Base-by-base conservation (phyloP, 2,888 invertebrate genomes). In the Eupsilia transversa region DNA sequence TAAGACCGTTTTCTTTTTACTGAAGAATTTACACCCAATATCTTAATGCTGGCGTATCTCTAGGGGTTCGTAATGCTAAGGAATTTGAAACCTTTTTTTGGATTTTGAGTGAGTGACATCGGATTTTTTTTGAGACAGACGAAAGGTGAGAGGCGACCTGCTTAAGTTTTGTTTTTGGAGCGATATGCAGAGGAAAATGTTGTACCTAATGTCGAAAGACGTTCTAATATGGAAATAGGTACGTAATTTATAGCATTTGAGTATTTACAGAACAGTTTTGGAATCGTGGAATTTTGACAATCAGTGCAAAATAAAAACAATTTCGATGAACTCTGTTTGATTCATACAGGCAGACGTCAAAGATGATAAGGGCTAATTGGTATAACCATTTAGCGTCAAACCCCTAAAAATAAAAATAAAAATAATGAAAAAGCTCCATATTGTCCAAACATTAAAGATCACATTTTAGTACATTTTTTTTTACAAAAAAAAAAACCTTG, bases 11-110 rank as follows among this genome's bases (percentile, higher is more conserved):
- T 71, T 52, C n/a, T 69, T 52, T 23, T 20, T 10, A 30, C 10
- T 30, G 20, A 54, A 72, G 30, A 78, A 54, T 63, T 72, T 46
- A 54, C n/a, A 64, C n/a, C 78, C 52, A 78, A 72, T 71, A 46
- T 30, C 43, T 52, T 72, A 72, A 65, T 59, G 72, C 38, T 59
- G 27, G 7, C 33, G 23, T 46, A 49, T 61, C 23, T 68, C 10
- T 54, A 7, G 10, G 43, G 68, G 27, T 38, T 52, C 35, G 49
- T 49, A 30, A 4, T 35, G 23, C 3, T 30, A 35, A 49, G 4
- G 33, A 43, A 9, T 41, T 41, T 4, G 4, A 7, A 57, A 52
- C 20, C 35, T 43, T 70, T 77, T 77, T 59, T 56, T 41, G 7
- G 70, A 3, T 43, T 64, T 46, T 7, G 30, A 52, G 9, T 41